Percentiles rank a stretch among this genome's conserved stretches.
These are phyloP conservation scores for Xylota segnis DNA, from an alignment of 2,888 invertebrate species.

Conservation along the genomic window DNA sequence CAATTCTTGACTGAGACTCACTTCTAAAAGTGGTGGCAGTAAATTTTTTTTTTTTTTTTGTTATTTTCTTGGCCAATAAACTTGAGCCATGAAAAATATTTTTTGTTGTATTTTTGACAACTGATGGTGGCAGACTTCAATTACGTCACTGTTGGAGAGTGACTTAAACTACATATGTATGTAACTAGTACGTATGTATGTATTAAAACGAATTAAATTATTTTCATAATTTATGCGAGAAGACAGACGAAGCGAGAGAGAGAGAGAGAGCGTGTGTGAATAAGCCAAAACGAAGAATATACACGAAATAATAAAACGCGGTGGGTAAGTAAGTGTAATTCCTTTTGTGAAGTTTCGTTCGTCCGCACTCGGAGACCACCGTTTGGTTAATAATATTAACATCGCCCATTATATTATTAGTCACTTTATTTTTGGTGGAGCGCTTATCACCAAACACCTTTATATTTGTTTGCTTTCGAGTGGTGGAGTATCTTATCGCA, in stretches of 20 bases:
- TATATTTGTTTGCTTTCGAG: slow-evolving; percentile 44
- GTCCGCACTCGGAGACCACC: slow-evolving; percentile 22
- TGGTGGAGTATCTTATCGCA: slow-evolving; percentile 51
- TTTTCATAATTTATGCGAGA: slow-evolving; percentile 1
- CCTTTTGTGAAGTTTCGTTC: background rate
- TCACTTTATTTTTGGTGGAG: slow-evolving; percentile 35
- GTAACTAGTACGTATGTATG: too few relatives aligned
- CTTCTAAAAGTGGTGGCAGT: slow-evolving; percentile 39
- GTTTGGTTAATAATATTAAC: slow-evolving; percentile 44
- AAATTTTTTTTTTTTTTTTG: background rate
- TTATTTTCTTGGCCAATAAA: slow-evolving; percentile 40
- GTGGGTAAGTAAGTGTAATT: background rate
- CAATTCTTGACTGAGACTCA: slow-evolving; percentile 56
- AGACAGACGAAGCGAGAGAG: slow-evolving; percentile 9
- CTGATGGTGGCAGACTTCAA: background rate
- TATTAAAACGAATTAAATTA: slow-evolving; percentile 2
- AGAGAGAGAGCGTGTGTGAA: slow-evolving; percentile 20
- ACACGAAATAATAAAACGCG: background rate
- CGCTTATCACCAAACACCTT: slow-evolving; percentile 68
- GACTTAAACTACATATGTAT: slow-evolving; percentile 4
- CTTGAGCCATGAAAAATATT: slow-evolving; percentile 42
- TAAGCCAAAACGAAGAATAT: slow-evolving; percentile 9
- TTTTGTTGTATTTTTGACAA: slow-evolving; percentile 29
- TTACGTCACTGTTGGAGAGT: slow-evolving; percentile 49
- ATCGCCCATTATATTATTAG: slow-evolving; percentile 44